Evolutionary conservation across 2,888 invertebrate genomes (phyloP).

Genomic region (Thera obeliscata): DNA sequence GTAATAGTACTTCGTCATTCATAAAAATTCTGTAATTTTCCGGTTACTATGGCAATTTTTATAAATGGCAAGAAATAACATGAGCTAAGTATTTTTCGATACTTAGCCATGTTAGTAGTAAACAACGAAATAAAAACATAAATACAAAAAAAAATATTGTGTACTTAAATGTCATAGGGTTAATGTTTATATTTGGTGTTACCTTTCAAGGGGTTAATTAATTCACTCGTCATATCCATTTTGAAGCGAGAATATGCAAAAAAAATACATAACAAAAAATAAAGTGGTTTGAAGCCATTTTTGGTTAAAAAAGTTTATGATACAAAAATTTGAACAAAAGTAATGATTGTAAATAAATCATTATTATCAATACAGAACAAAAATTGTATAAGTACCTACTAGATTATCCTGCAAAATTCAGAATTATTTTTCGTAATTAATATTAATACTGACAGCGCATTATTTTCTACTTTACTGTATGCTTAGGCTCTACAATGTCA

Average conservation of each 20-base stretch:
- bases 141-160: constrained; percentile 72
- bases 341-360: not conserved
- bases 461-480: constrained; percentile 65
- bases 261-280: constrained; percentile 20
- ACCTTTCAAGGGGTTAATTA: constrained; percentile 50
- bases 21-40: constrained; percentile 43
- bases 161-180: constrained; percentile 75
- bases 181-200: constrained; percentile 74
- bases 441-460: constrained; percentile 68
- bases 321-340: not conserved
- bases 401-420: constrained; percentile 15
- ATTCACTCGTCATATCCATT: constrained; percentile 71
- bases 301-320: not conserved
- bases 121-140: constrained; percentile 79
- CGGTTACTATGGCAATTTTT: constrained; percentile 39
- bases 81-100: constrained; percentile 50
- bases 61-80: constrained; percentile 62
- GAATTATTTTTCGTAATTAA: constrained; percentile 10
- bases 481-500: constrained; percentile 74
- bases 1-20: constrained; percentile 62
- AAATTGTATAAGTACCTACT: not conserved
- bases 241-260: constrained; percentile 47
- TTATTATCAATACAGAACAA: not conserved
- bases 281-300: constrained; percentile 1
- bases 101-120: constrained; percentile 70